A percentile compares a stretch with the other conserved stretches of the same genome.
phyloP scores from a whole-genome alignment of 2,888 invertebrate genomes.

The Pedicia rivosa region DNA sequence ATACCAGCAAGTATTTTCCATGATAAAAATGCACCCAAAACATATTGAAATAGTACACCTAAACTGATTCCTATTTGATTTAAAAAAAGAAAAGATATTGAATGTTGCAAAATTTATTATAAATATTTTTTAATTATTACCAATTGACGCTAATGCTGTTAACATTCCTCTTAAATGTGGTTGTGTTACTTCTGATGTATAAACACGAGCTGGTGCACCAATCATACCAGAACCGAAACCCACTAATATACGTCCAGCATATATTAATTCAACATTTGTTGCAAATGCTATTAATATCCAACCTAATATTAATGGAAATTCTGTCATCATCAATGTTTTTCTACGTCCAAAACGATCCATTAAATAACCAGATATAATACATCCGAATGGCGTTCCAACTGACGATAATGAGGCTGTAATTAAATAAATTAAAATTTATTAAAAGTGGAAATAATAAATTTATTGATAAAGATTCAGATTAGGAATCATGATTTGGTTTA shows the following conservation, averaged over 20 bases:
- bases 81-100: too few relatives aligned
- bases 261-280: conserved; percentile 41
- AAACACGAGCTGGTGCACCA: conserved; percentile 51
- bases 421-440: conserved; percentile 5
- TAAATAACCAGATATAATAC: conserved; percentile 49
- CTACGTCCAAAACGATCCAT: conserved; percentile 53
- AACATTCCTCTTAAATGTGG: conserved; percentile 60
- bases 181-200: conserved; percentile 54
- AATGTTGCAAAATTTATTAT: too few relatives aligned
- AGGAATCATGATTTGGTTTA: too few relatives aligned
- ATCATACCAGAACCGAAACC: conserved; percentile 59
- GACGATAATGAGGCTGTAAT: conserved; percentile 45
- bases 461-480: too few relatives aligned
- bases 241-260: conserved; percentile 41
- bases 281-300: conserved; percentile 47
- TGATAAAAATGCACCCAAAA: conserved; percentile 39
- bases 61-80: too few relatives aligned
- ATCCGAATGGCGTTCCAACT: conserved; percentile 51
- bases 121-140: too few relatives aligned
- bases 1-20: conserved; percentile 50
- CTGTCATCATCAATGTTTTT: conserved; percentile 43
- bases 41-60: conserved; percentile 48
- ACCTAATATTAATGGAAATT: conserved; percentile 49
- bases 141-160: conserved; percentile 52
- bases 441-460: too few relatives aligned